Evolutionary conservation across 1,140 invertebrate species (phyloP), one percentile per base, ranked within the genome.

Genomic region (Anoplolepis gracilipes): DNA sequence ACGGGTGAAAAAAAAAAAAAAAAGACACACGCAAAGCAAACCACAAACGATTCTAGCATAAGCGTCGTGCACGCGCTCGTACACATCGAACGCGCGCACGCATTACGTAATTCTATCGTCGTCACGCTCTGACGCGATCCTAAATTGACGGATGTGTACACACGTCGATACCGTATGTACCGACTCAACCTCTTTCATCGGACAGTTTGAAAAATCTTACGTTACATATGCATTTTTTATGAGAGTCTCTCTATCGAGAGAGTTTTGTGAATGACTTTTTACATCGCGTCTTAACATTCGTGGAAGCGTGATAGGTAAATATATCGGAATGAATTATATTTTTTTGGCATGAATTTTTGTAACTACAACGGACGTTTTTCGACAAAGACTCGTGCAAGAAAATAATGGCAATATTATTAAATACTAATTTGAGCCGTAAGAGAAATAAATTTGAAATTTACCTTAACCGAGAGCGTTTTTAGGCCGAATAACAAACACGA

Each of bases 111-210:
- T 84, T 49, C 84, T 75, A 90, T 76, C 88, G 77, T 77, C 88
- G 84, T 90, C 86, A 86, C 75, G 90, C 86, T 88, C 78, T 85
- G 87, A 92, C 88, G 87, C 90, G 89, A 70, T 91, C 90, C 85
- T 88, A 89, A 92, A 92, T 92, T 91, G 87, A 88, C 78, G 87
- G 81, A 89, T 85, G 85, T 86, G 65, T 70, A 70, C 64, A 77
- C 49, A 79, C 76, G 49, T 49, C 76, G 76, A 82, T 70, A 69
- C 33, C 39, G 61, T 84, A 49, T 81, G 78, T 81, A 57, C 81
- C 8, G 73, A 84, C 76, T 28, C 81, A 57, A 53, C 42, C 72
- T 62, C 81, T 84, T 84, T 84, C 57, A 77, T 76, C 81, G 81
- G 73, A 69, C 67, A 72, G 78, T 82, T 73, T 33, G 65, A 53